Base-by-base conservation (phyloP, 2,888 invertebrate species). In the Ephialtes manifestator region DNA sequence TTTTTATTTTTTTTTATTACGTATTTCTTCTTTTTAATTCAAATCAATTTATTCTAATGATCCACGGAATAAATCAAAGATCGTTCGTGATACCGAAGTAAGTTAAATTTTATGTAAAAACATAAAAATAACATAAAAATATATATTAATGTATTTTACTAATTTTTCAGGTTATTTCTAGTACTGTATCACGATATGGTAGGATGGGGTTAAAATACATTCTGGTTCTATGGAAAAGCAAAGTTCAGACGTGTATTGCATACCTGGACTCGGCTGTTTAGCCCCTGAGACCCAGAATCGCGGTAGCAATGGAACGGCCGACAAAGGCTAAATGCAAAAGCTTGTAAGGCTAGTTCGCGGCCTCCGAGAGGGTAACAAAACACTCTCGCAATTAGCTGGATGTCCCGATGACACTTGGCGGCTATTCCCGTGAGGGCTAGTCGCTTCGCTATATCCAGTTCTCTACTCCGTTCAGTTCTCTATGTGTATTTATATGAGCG, bases 251-350 rank as follows among this genome's bases (percentile, higher is more conserved):
- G 55, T 24, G 67, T 31, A 75, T 68, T 67, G 77, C 60, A 80
- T 82, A 81, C 83, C 83, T 70, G 60, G 60, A 28, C 70, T 55
- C 18, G 78, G 80, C 68, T 75, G 79, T 48, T 28, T 70, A 71
- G 79, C 70, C 71, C 72, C 76, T 72, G 85, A 83, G 85, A 85
- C 72, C 75, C 72, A 15, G 78, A 46, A 63, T 75, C 63, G 78
- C 35, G 70, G 67, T 68, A 81, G 79, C 88, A 80, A 84, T 87
- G 89, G 82, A 87, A 88, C 89, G 84, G 89, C 88, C 89, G 88
- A 88, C 87, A 86, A 89, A 86, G 90, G 91, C 90, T 94, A 93
- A 93, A 93, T 92, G 94, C 93, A 93, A 93, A 93, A 92, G 93
- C 93, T 92, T 93, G 93, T 93, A 92, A 92, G 91, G 88, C 75